A percentile compares a stretch with the other conserved stretches of the same genome.
phyloP scores from a whole-genome alignment of 2,797 vertebrate genomes.

The Dendrocincla fuliginosa region DNA sequence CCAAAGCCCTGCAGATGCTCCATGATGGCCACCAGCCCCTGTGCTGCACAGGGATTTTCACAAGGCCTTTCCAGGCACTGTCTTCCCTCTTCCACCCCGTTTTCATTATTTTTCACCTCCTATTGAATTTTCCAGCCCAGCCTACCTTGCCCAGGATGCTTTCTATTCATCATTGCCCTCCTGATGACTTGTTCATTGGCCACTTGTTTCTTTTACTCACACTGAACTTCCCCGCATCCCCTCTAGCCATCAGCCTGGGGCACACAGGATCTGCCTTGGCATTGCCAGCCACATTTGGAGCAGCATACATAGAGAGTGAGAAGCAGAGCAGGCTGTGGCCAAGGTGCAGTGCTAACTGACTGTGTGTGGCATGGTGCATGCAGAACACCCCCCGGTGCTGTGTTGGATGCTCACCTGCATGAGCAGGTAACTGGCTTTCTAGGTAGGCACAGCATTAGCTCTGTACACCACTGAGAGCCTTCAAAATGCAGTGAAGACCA shows the following conservation, averaged over 20 bases:
- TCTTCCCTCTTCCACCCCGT: neutral
- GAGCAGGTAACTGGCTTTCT: fast-evolving
- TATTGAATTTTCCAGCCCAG: neutral
- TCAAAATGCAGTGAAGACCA: fast-evolving
- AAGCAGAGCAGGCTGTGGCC: neutral
- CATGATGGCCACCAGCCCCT: neutral
- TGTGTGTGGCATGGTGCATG: fast-evolving
- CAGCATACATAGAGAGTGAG: neutral
- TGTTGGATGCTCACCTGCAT: fast-evolving
- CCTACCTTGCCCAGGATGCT: neutral
- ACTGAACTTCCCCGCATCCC: fast-evolving
- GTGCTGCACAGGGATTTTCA: neutral
- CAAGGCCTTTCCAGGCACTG: neutral
- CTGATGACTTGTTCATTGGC: fast-evolving
- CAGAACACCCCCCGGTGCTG: fast-evolving
- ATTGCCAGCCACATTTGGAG: fast-evolving
- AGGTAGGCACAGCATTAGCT: neutral
- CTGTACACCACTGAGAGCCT: fast-evolving
- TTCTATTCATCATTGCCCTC: neutral
- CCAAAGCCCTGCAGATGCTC: neutral
- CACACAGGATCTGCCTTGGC: fast-evolving
- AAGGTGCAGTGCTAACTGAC: fast-evolving
- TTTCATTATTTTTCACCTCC: neutral
- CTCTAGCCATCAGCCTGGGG: fast-evolving
- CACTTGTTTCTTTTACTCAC: neutral